A percentile compares a stretch with the other conserved stretches of the same genome.
These are phyloP conservation scores for Leptobrachium leishanense DNA, from an alignment of 2,113 vertebrate genomes.

Conservation along the genomic window DNA sequence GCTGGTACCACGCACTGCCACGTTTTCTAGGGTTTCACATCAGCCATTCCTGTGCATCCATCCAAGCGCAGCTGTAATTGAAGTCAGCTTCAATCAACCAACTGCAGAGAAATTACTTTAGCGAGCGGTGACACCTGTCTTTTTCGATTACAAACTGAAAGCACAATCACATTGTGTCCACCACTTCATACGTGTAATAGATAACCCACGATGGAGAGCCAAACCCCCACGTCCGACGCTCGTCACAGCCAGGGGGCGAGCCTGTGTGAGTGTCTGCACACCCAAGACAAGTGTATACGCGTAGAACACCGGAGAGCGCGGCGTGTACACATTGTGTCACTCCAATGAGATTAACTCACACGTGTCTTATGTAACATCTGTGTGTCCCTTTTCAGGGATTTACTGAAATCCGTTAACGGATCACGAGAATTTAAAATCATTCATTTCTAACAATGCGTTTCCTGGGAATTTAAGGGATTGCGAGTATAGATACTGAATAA, in stretches of 20 bases:
- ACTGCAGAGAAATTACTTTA: conserved; percentile 46
- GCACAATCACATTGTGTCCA: conserved; percentile 43
- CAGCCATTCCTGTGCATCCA: conserved; percentile 37
- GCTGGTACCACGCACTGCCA: conserved; percentile 30
- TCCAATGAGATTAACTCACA: neutral
- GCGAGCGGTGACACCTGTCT: conserved; percentile 47
- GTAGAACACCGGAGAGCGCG: neutral
- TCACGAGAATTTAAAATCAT: neutral
- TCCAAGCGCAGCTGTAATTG: conserved; percentile 47
- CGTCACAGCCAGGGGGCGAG: neutral
- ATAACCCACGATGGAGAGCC: conserved; percentile 30
- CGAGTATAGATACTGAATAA: neutral
- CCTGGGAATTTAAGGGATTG: neutral
- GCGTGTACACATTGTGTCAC: neutral
- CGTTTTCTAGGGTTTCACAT: conserved; percentile 36
- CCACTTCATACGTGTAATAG: conserved; percentile 38
- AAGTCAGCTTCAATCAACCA: conserved; percentile 52
- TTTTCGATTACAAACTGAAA: conserved; percentile 50
- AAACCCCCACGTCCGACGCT: neutral
- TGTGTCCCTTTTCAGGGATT: neutral
- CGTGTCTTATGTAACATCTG: neutral
- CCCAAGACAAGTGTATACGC: too few relatives aligned
- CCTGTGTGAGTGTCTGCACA: neutral
- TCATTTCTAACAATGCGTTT: neutral
- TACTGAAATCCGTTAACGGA: neutral